Base-by-base conservation (phyloP, 2,888 invertebrate genomes). In the Eristalinus aeneus region DNA sequence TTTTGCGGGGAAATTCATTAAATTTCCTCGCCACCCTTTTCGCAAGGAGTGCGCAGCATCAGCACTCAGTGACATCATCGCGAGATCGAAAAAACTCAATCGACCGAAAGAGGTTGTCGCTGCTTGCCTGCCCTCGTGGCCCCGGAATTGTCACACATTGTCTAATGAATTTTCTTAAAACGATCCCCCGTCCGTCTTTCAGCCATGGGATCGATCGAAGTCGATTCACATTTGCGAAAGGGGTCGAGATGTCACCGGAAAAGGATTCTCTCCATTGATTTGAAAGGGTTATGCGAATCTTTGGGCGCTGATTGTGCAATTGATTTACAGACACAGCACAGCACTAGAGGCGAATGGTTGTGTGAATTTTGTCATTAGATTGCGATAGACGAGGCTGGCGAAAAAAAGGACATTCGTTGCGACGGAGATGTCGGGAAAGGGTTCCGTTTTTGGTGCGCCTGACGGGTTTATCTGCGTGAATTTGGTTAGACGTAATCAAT, bases 121-220 rank as follows among this genome's bases (percentile, higher is more conserved):
- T 54, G n/a, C 64, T 64, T 64, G 65, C 74, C 74, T 56, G 39
- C 39, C 10, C 65, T 85, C 80, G 67, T 80, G 84, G 84, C 84
- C 78, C 71, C 23, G 46, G 75, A 85, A 85, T 85, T 85, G 85
- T 85, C 85, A 85, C 85, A 85, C 85, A 80, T 85, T 85, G 85
- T 85, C 80, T 80, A 85, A 85, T 85, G 73, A 80, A 80, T 80
- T 68, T 80, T 27, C 80, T 65, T 77, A 34, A 32, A 65, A 22
- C 11, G 60, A 74, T 54, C 56, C 39, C 11, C 61, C 61, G 61
- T 67, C 72, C 65, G 10, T 12, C 56, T 23, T 23, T 22, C 58
- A n/a, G n/a, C n/a, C n/a, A 36, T 76, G 77, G 72, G 78, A 85
- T 85, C 85, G 80, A 85, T 85, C 76, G 80, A 85, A 80, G 76